Evolutionary conservation across 2,797 vertebrate genomes (phyloP).

Genomic region (Fundulus diaphanus): DNA sequence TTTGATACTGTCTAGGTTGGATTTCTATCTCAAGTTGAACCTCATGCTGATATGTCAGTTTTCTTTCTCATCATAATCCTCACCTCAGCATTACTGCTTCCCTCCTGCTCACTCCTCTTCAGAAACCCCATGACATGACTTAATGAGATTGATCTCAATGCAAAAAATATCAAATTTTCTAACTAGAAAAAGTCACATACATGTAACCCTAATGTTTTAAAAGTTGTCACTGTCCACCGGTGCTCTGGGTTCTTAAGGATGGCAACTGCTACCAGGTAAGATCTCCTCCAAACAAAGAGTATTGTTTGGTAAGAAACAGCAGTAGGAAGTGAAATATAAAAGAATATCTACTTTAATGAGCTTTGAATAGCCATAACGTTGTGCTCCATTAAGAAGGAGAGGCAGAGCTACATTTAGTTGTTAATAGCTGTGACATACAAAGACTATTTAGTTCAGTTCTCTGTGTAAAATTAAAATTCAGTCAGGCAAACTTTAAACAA

Average conservation of each 20-base stretch:
- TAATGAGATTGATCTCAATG: conserved; percentile 70
- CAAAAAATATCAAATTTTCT: conserved; percentile 71
- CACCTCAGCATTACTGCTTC: conserved; percentile 47
- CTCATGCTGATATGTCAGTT: conserved; percentile 53
- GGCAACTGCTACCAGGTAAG: conserved; percentile 27
- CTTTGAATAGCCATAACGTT: conserved; percentile 46
- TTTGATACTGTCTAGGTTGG: conserved; percentile 13
- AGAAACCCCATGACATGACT: conserved; percentile 57
- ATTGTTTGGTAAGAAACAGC: conserved; percentile 45
- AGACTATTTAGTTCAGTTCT: background rate
- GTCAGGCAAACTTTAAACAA: background rate
- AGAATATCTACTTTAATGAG: conserved; percentile 54
- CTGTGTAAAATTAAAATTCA: background rate
- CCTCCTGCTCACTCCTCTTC: conserved; percentile 45
- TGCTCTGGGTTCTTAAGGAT: conserved; percentile 31
- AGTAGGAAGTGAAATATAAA: conserved; percentile 49
- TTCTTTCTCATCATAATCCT: conserved; percentile 50
- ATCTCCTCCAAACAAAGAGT: conserved; percentile 46
- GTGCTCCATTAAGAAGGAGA: conserved; percentile 28
- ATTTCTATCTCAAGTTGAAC: conserved; percentile 39
- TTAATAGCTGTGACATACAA: background rate
- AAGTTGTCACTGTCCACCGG: conserved; percentile 52
- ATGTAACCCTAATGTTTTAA: conserved; percentile 48
- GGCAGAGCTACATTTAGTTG: conserved; percentile 30
- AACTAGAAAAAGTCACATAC: conserved; percentile 58